A percentile compares a stretch with the other conserved stretches of the same genome.
Evolutionary conservation across 2,797 vertebrate genomes (phyloP).

Genomic region (Artibeus jamaicensis): DNA sequence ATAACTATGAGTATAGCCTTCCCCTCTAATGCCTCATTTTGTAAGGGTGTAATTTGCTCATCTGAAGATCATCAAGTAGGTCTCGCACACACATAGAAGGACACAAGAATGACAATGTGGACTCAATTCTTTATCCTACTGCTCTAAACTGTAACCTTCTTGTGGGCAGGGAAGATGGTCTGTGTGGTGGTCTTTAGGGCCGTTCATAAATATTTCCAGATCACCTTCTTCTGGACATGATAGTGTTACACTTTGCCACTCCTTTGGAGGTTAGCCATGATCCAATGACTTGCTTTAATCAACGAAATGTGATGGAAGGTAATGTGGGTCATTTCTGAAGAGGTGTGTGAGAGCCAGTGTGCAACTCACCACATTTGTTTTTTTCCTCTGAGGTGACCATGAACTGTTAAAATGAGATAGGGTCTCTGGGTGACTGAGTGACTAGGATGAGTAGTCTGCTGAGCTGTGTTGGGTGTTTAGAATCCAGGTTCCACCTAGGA

Average conservation of each 20-base stretch:
- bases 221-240: not conserved
- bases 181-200: not conserved
- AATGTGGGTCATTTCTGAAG: not conserved
- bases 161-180: not conserved
- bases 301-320: not conserved
- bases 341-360: not conserved
- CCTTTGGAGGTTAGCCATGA: not conserved
- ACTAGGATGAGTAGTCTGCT: not conserved
- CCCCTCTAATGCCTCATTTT: not conserved
- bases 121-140: not conserved
- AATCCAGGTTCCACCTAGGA: not conserved
- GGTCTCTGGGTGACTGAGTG: not conserved
- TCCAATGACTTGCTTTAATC: not conserved
- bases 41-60: not conserved
- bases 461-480: accelerated
- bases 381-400: not conserved
- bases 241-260: not conserved
- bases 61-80: not conserved
- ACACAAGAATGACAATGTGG: not conserved
- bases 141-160: not conserved
- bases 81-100: not conserved
- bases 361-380: not conserved
- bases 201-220: not conserved
- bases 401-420: not conserved
- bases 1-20: not conserved